Percentiles rank a stretch among this genome's conserved stretches.
phyloP scores from a whole-genome alignment of 2,888 invertebrate species.

The Caenorhabditis sinica region DNA sequence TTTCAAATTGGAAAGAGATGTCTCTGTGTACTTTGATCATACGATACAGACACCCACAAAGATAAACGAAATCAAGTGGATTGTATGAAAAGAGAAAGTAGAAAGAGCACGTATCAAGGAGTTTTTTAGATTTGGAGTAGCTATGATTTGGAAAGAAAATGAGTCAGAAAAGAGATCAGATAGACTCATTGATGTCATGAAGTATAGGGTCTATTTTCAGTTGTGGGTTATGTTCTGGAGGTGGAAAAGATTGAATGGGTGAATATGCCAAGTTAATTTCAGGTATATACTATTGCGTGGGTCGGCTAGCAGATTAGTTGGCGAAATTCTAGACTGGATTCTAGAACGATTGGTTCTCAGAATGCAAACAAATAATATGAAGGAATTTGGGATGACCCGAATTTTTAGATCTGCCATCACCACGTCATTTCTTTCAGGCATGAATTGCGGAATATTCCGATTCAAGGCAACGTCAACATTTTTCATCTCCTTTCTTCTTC shows the following conservation, averaged over 20 bases:
- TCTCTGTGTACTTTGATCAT: conserved; percentile 28
- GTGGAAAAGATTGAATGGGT: not conserved
- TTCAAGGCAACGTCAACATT: conserved; percentile 23
- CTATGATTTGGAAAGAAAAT: conserved; percentile 5
- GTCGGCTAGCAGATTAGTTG: no score
- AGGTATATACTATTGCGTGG: no score
- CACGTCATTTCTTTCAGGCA: not conserved
- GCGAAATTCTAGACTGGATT: no score
- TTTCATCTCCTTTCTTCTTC: conserved; percentile 9
- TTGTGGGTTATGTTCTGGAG: conserved; percentile 5
- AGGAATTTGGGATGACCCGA: not conserved
- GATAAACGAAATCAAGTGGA: conserved; percentile 27
- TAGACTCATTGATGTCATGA: conserved; percentile 1
- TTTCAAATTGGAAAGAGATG: not conserved
- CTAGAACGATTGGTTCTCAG: no score
- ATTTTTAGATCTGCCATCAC: not conserved
- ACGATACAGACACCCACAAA: conserved; percentile 28
- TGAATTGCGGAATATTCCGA: conserved; percentile 18
- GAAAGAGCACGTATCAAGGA: not conserved
- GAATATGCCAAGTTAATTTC: not conserved
- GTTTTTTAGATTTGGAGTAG: conserved; percentile 11
- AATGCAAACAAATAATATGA: no score
- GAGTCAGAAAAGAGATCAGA: conserved; percentile 12
- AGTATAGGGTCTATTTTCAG: not conserved
- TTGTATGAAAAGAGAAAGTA: not conserved